Conservation (phyloP, 2,888 invertebrate species). For the Synanthedon tipuliformis region DNA sequence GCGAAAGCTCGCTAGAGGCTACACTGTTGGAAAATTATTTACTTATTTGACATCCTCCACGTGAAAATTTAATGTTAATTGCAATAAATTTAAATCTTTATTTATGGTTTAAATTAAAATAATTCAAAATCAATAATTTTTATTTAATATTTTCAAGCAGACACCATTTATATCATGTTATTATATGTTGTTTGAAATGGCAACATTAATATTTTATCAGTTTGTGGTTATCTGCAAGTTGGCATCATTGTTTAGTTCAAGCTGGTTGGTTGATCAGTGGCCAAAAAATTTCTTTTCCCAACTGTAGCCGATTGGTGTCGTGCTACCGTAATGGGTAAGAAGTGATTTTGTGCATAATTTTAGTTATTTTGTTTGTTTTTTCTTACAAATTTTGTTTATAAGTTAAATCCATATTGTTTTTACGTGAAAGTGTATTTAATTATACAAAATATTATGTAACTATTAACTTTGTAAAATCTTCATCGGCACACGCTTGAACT, state of each 20-base stretch:
- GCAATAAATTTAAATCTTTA: too few species aligned
- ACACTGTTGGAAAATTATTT: too few species aligned
- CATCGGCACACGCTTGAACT: conserved; percentile 37
- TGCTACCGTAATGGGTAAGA: conserved; percentile 69
- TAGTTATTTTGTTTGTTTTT: conserved; percentile 29
- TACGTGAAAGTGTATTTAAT: conserved; percentile 32
- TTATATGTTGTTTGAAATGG: neutral
- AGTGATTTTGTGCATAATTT: conserved; percentile 52
- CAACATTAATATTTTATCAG: conserved; percentile 21
- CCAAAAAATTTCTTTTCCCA: conserved; percentile 61
- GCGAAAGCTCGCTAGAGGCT: too few species aligned
- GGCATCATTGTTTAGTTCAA: conserved; percentile 37
- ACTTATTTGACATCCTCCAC: too few species aligned
- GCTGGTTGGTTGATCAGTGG: conserved; percentile 29
- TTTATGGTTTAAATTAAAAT: too few species aligned
- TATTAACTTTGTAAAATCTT: conserved; percentile 3
- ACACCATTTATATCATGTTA: neutral
- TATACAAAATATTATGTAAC: conserved; percentile 2
- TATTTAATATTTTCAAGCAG: too few species aligned
- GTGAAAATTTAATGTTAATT: too few species aligned
- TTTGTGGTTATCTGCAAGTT: conserved; percentile 36
- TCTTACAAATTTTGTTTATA: conserved; percentile 17
- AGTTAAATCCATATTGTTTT: conserved; percentile 28
- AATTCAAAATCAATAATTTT: too few species aligned
- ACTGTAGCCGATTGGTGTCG: conserved; percentile 70